Evolutionary conservation across 1,140 invertebrate genomes (phyloP), one percentile per base, ranked within the genome.

Genomic region (Sarcophaga peregrina): DNA sequence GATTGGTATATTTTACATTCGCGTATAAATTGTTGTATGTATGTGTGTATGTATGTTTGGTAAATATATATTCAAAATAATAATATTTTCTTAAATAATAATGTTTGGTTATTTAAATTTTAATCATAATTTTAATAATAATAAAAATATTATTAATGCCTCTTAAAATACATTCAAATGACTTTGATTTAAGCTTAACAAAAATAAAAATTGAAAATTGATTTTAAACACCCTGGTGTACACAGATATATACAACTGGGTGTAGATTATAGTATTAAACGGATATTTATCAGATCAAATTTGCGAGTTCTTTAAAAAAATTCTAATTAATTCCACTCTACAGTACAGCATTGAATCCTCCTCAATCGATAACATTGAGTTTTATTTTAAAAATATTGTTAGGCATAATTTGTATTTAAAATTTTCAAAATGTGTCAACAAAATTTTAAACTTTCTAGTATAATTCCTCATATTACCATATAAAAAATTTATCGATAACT

Each of bases 141-240:
- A 25, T 80, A 13, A 47, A 54, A 52, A 80, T 20, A 25, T 58
- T 58, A 58, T 25, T 37, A 80, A 80, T 54, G 48, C 54, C 54
- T 80, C 48, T 54, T 46, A 52, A 58, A 58, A 15, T 58, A 58
- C 5, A 58, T 13, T 13, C 11, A 58, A 6, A 11, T 58, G 52
- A 58, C 52, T 58, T 58, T 58, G 11, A 58, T 58, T 58, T 11
- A 58, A 58, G 52, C 5, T 54, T 58, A 37, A 37, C 25, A 37
- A 37, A 37, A 37, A 37, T 2, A 37, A 37, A 37, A 37, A 37
- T 2, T 2, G 25, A 37, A 37, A 37, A 37, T 37, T 2, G 4
- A 2, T 37, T 37, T 37, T 37, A 37, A 37, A 37, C 25, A 37
- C 25, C 25, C 25, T 37, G 25, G 1, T 37, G 25, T 37, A 37